Base-by-base conservation (phyloP, 2,888 invertebrate genomes). In the Eudasyphora cyanicolor region DNA sequence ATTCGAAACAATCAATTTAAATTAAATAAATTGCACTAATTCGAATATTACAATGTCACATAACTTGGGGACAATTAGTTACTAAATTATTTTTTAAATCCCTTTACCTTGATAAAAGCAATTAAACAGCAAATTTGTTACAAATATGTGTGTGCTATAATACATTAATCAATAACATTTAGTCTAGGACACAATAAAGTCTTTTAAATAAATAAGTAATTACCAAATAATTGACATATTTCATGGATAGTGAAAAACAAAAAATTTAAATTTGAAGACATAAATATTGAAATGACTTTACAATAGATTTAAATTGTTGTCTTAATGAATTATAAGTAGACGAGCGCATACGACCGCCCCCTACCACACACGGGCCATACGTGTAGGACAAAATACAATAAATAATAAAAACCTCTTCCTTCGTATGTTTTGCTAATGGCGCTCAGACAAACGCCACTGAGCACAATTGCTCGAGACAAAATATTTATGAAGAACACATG, bases 391-490 rank as follows among this genome's bases (percentile, higher is more conserved):
- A 42, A 35, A 38, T 42, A 57, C 10, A 2, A 57, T 3, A 67
- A 60, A 64, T 60, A 60, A 60, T 32, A 60, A 60, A n/a, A 67
- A 67, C n/a, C n/a, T 14, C 32, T 5, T 32, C 17, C n/a, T 2
- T 35, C 38, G 35, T 21, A 17, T 64, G 17, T 4, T 57, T 74
- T 74, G 71, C 35, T 71, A 80, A 62, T 84, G 79, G 54, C 82
- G 62, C 35, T 71, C 62, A 76, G 49, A 42, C 51, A 57, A 71
- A 67, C 70, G 76, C 71, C 80, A 78, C 71, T 79, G 67, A 67
- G 51, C 42, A n/a, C 81, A 81, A 84, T 84, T 84, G 75, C 75
- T 49, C 24, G 38, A 76, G 78, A 84, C 80, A 81, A 80, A n/a
- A 76, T 79, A 76, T 57, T 42, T 64, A 67, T 3, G 32, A 19